These are phyloP conservation scores for Timema cristinae DNA, from an alignment of 2,888 invertebrate species.

Conservation along the genomic window DNA sequence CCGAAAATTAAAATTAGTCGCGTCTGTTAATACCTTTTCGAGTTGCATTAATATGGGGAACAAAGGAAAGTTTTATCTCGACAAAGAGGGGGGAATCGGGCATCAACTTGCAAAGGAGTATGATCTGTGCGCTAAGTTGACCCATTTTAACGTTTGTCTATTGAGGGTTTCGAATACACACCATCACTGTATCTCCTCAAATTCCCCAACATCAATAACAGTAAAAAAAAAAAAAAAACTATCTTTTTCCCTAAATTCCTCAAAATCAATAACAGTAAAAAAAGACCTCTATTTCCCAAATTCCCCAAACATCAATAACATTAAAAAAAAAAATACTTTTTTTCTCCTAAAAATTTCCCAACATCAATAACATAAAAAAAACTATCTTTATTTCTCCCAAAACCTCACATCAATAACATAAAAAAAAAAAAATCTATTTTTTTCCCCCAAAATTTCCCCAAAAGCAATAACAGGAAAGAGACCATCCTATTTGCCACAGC, in stretches of 20 bases:
- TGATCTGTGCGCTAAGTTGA: slow-evolving; percentile 2
- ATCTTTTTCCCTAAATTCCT: too few relatives aligned
- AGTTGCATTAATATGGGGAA: slow-evolving; percentile 19
- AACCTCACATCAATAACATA: slow-evolving; percentile 10
- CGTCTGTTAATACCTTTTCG: slow-evolving; percentile 16
- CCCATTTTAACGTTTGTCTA: background rate
- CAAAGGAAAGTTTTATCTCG: slow-evolving; percentile 27
- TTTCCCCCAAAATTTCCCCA: too few relatives aligned
- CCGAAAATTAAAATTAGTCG: too few relatives aligned
- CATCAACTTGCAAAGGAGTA: background rate
- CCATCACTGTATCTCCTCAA: slow-evolving; percentile 21
- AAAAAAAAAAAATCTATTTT: too few relatives aligned
- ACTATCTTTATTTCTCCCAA: slow-evolving; percentile 19
- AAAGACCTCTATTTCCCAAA: too few relatives aligned
- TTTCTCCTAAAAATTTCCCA: too few relatives aligned
- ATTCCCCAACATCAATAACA: slow-evolving; percentile 17
- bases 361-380: too few relatives aligned
- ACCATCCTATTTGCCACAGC: slow-evolving; percentile 15
- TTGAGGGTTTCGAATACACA: background rate
- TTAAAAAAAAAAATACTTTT: too few relatives aligned
- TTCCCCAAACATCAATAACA: too few relatives aligned
- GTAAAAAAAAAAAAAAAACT: too few relatives aligned
- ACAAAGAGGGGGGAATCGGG: slow-evolving; percentile 21
- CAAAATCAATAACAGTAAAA: too few relatives aligned
- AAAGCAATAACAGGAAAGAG: too few relatives aligned